A percentile compares a stretch with the other conserved stretches of the same genome.
phyloP scores from a whole-genome alignment of 2,113 vertebrate genomes.

The Chlamydotis undulata region DNA sequence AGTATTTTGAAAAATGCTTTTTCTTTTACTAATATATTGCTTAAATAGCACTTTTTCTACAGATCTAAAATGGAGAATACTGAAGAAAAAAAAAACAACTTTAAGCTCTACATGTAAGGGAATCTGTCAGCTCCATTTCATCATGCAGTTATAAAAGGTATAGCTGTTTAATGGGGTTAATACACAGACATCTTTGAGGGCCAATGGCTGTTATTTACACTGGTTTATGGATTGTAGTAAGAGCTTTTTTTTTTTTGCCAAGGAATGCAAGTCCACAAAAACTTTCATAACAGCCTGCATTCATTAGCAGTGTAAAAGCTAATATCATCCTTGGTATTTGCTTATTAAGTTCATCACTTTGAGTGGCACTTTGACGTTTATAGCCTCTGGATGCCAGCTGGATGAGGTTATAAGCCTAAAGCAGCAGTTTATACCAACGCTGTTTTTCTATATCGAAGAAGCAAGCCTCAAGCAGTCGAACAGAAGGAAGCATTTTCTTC shows the following conservation, averaged over 20 bases:
- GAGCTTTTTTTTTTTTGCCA: neutral
- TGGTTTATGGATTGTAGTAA: neutral
- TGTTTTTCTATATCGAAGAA: neutral
- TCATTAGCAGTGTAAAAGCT: neutral
- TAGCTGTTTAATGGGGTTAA: neutral
- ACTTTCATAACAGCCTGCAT: neutral
- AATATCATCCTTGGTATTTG: neutral
- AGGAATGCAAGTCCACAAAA: neutral
- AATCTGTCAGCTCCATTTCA: slow-evolving; percentile 21
- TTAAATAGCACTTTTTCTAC: neutral
- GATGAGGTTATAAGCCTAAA: neutral
- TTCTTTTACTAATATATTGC: neutral
- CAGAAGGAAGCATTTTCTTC: slow-evolving; percentile 26
- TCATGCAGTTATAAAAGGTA: neutral
- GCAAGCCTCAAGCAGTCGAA: neutral
- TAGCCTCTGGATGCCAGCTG: slow-evolving; percentile 13
- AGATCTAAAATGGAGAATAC: neutral
- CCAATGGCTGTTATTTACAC: neutral
- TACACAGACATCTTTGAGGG: neutral
- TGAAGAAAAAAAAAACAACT: neutral
- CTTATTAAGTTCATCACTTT: slow-evolving; percentile 51
- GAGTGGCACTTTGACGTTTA: slow-evolving; percentile 39
- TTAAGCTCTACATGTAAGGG: neutral
- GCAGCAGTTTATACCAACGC: neutral
- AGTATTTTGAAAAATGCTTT: neutral